phyloP scores from a whole-genome alignment of 2,113 vertebrate species.

The Gnathonemus longibarbis region DNA sequence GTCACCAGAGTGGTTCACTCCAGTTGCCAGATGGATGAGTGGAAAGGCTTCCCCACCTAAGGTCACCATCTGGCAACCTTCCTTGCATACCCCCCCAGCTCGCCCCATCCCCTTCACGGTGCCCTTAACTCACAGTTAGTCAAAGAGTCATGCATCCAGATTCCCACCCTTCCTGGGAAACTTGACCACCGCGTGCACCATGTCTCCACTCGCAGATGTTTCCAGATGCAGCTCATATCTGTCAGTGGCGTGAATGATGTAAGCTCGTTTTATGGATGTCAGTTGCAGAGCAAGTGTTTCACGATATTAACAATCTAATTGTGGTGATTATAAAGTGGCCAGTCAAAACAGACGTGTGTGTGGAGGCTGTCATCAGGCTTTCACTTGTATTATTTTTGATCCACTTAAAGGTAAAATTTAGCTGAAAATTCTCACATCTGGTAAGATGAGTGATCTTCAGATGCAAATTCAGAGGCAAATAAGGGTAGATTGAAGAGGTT shows the following conservation, averaged over 20 bases:
- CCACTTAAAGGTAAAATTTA: background rate
- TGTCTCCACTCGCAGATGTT: background rate
- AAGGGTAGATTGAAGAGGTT: conserved; percentile 3
- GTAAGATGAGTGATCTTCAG: conserved; percentile 4
- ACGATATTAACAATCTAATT: conserved; percentile 9
- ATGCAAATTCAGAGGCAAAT: conserved; percentile 13
- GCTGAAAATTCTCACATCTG: conserved; percentile 10
- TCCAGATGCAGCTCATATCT: background rate
- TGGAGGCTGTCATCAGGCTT: background rate
- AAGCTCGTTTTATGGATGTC: background rate
- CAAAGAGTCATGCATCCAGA: background rate
- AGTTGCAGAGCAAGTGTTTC: conserved; percentile 4
- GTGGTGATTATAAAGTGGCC: conserved; percentile 5
- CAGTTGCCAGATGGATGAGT: conserved; percentile 31
- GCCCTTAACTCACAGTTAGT: background rate
- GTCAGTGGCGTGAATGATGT: background rate
- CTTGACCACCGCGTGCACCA: background rate
- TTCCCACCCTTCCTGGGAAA: too few relatives aligned
- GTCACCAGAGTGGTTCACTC: conserved; percentile 27
- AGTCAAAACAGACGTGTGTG: background rate
- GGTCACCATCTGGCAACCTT: conserved; percentile 37
- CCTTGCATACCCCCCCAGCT: background rate
- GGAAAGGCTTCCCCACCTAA: conserved; percentile 26
- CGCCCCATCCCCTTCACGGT: background rate
- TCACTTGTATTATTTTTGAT: background rate